phyloP scores from a whole-genome alignment of 2,888 invertebrate species.

The Acholoe squamosa region DNA sequence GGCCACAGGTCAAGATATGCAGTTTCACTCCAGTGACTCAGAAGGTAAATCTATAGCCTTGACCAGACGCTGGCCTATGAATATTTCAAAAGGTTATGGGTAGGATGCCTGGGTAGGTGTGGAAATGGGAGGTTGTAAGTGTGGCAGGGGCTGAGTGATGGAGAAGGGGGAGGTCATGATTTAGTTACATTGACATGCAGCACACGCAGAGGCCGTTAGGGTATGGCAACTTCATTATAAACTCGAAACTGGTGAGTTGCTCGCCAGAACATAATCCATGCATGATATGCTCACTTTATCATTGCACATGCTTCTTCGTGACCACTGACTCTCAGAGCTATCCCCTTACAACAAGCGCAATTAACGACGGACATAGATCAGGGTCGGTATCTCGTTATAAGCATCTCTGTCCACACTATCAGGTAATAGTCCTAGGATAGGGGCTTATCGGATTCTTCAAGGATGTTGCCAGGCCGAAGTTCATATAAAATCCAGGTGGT shows the following conservation, averaged over 20 bases:
- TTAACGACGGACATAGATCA: no score
- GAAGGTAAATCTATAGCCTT: constrained; percentile 24
- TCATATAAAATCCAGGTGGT: no score
- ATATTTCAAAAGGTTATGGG: constrained; percentile 6
- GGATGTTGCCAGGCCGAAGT: no score
- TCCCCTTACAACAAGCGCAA: neutral
- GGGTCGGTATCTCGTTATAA: no score
- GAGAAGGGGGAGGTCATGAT: constrained; percentile 13
- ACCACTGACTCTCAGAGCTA: neutral
- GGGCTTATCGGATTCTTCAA: no score
- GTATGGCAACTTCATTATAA: neutral
- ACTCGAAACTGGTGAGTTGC: neutral
- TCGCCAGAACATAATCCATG: constrained; percentile 6
- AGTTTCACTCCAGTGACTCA: constrained; percentile 18
- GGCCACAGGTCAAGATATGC: neutral
- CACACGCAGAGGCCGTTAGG: neutral
- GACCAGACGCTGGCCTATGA: neutral
- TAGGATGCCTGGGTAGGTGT: neutral
- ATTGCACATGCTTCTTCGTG: neutral
- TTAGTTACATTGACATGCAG: constrained; percentile 19
- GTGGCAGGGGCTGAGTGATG: neutral
- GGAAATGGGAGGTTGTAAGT: constrained; percentile 11
- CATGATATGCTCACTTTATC: neutral
- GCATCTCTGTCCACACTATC: no score
- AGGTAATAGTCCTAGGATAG: no score